Base-by-base conservation (phyloP, 2,797 vertebrate genomes). In the Prionace glauca region DNA sequence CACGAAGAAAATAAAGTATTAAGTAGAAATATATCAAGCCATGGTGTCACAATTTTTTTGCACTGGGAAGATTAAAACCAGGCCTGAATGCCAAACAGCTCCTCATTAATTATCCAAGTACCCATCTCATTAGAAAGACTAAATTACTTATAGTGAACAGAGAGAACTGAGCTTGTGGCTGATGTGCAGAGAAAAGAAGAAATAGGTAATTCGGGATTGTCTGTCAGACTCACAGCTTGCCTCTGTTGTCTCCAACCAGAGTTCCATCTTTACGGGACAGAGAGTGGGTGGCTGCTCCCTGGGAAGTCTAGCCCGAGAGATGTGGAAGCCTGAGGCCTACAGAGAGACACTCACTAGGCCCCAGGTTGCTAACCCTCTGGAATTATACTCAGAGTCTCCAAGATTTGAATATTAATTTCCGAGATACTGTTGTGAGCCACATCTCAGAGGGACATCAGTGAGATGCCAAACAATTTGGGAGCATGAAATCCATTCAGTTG, bases 1-100 rank as follows among this genome's bases (percentile, higher is more conserved):
- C 20, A 67, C 32, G 18, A 41, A 67, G 65, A 84, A 92, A 92
- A 92, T 41, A 92, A 67, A 92, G n/a, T 16, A 92, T 9, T 92
- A 67, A 92, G 90, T 92, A 67, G 90, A 41, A 92, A 92, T 92
- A 41, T 41, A 92, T 92, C 90, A 69, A 69, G 65, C 18, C 18
- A 69, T 62, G 41, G 90, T 16, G 90, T 92, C 90, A 92, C 65
- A 16, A 92, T 36, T 69, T 69, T 20, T 67, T 20, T 67, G 62
- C 20, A 24, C 62, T 14, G n/a, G 90, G 41, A 56, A 92, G 90
- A 69, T 92, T 92, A 69, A 92, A 92, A 26, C 62, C 90, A 92
- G 90, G 65, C 62, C 24, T 26, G 90, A 92, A 69, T 92, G 65
- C 90, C 36, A 92, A 92, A 11, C 36, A 20, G 62, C 10, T 69